A percentile compares a stretch with the other conserved stretches of the same genome.
Evolutionary conservation across 2,797 vertebrate genomes (phyloP).

Genomic region (Semaprochilodus insignis): DNA sequence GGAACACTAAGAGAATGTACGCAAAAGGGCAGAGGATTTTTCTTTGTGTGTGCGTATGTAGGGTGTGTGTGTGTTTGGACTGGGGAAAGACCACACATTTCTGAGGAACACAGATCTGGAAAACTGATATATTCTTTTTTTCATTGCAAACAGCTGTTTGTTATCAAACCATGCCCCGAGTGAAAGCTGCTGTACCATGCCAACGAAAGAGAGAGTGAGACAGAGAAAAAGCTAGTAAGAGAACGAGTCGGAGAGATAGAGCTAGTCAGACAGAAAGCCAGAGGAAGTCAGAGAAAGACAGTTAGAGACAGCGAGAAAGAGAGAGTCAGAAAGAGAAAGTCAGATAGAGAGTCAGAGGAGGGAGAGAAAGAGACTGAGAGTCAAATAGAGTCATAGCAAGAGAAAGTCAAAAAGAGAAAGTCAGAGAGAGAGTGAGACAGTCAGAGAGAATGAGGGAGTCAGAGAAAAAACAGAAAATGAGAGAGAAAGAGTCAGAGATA

Average conservation of each 20-base stretch:
- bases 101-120: slow-evolving; percentile 26
- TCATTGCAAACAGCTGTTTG: slow-evolving; percentile 58
- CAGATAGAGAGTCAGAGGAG: neutral
- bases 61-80: neutral
- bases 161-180: slow-evolving; percentile 50
- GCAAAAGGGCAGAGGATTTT: neutral
- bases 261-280: neutral
- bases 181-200: slow-evolving; percentile 18
- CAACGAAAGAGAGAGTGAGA: slow-evolving; percentile 15
- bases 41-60: neutral
- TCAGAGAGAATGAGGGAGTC: neutral
- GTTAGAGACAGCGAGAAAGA: neutral
- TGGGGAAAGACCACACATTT: slow-evolving; percentile 23
- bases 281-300: neutral
- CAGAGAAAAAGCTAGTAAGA: slow-evolving; percentile 12
- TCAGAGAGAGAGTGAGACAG: neutral
- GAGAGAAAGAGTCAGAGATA: neutral
- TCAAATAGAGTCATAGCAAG: neutral
- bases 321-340: neutral
- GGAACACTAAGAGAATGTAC: slow-evolving; percentile 10
- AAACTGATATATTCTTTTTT: slow-evolving; percentile 36
- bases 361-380: neutral
- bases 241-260: slow-evolving; percentile 11
- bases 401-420: neutral
- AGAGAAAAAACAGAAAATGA: neutral